Evolutionary conservation across 2,888 invertebrate species (phyloP), one percentile per base, ranked within the genome.

Genomic region (Celastrina argiolus): DNA sequence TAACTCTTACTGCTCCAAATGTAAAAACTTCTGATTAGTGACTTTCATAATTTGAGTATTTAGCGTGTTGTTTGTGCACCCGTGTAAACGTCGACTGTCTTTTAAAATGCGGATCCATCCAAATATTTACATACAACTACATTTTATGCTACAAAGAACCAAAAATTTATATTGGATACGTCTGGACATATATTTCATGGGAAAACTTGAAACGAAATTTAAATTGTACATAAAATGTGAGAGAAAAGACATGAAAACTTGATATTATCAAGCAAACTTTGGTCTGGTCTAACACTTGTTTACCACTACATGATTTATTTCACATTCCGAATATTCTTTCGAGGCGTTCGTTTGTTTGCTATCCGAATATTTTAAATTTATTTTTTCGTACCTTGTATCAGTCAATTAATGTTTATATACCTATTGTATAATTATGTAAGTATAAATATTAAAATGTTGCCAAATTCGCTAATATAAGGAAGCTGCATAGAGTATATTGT

Each of bases 371-470:
- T 22, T 39, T 34, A 34, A 16, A 31, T 59, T 59, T 12, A 34
- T 61, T 39, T 36, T 14, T 39, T 18, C 4, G 18, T 36, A 61
- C 36, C 75, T 78, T 82, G 84, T 75, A 84, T 85, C 87, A 81
- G 90, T 90, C 90, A 90, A 90, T 90, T 90, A 89, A 85, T 79
- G 74, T 81, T 80, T 80, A 51, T 76, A 36, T 72, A 76, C 77
- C 80, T 67, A 67, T 69, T 68, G 64, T 71, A 70, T 65, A 68
- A 31, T 31, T 31, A 31, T 66, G 75, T 82, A 84, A 81, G 82
- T 85, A 81, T 85, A 86, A 84, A 84, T 83, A 82, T 84, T 85
- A 83, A 80, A 79, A 83, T 80, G 88, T 89, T 91, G 90, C 90
- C 89, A 91, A 90, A 89, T 81, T 80, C 51, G 85, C 85, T 86